Evolutionary conservation across 2,888 invertebrate genomes (phyloP).

Genomic region (Cerastis leucographa): DNA sequence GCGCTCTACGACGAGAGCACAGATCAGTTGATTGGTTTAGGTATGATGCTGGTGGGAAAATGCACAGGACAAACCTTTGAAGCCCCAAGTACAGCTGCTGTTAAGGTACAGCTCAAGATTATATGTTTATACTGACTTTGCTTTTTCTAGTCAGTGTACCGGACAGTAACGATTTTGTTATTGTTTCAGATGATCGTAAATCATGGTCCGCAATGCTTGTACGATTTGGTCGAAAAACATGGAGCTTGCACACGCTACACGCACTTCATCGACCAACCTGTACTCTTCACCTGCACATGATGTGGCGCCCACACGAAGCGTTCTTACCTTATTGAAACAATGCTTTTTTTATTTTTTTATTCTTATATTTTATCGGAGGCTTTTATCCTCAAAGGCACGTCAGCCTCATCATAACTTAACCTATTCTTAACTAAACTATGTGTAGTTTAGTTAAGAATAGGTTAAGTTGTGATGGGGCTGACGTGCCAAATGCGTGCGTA

Average conservation of each 20-base stretch:
- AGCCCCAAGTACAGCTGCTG: rapidly evolving
- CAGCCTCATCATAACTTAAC: too few species aligned
- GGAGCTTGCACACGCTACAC: neutral
- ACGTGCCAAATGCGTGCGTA: too few species aligned
- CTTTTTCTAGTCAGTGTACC: neutral
- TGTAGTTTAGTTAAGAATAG: too few species aligned
- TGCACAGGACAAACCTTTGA: neutral
- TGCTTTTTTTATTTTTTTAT: too few species aligned
- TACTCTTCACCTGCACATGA: rapidly evolving
- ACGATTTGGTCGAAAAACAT: rapidly evolving
- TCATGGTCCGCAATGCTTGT: neutral
- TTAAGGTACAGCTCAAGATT: neutral
- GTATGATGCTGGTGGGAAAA: rapidly evolving
- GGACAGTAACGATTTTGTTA: neutral
- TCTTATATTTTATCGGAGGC: too few species aligned
- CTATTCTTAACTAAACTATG: too few species aligned
- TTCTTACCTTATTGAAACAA: too few species aligned
- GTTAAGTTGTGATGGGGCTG: too few species aligned
- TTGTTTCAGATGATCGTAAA: neutral
- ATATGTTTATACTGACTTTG: neutral
- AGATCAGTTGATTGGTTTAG: neutral
- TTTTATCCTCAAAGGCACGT: too few species aligned
- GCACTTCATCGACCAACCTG: neutral
- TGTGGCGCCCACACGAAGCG: too few species aligned
- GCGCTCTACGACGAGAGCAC: rapidly evolving